Conservation (phyloP, 2,113 vertebrate species). For the Dryoscopus gambensis region DNA sequence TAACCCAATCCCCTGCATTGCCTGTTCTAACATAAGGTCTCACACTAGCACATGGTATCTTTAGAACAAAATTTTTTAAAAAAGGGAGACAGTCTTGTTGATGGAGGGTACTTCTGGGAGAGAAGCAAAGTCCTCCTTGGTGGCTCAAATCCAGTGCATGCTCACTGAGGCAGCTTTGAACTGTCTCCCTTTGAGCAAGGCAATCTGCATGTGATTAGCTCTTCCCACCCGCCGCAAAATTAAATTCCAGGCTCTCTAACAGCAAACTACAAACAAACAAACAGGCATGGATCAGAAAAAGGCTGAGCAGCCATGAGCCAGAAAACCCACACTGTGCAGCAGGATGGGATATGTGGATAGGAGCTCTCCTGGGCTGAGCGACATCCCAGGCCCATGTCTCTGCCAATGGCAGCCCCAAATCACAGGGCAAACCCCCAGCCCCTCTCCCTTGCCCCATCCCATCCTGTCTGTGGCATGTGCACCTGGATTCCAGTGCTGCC, state of each 20-base stretch:
- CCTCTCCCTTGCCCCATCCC: background rate
- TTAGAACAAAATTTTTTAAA: background rate
- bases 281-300: background rate
- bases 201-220: background rate
- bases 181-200: background rate
- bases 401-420: background rate
- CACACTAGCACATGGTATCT: background rate
- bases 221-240: fast-evolving
- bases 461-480: background rate
- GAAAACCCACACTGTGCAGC: background rate
- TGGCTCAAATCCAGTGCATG: background rate
- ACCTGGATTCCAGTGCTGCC: background rate
- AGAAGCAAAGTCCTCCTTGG: background rate
- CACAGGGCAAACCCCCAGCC: background rate
- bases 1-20: background rate
- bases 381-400: fast-evolving
- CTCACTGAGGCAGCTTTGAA: background rate
- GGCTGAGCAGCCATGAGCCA: background rate
- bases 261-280: slow-evolving; percentile 36
- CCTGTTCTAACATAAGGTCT: background rate
- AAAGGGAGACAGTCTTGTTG: background rate
- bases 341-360: background rate
- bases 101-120: background rate
- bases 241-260: slow-evolving; percentile 13
- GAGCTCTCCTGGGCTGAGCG: background rate